phyloP scores from a whole-genome alignment of 1,140 invertebrate genomes.

The Tetragnatha versicolor region DNA sequence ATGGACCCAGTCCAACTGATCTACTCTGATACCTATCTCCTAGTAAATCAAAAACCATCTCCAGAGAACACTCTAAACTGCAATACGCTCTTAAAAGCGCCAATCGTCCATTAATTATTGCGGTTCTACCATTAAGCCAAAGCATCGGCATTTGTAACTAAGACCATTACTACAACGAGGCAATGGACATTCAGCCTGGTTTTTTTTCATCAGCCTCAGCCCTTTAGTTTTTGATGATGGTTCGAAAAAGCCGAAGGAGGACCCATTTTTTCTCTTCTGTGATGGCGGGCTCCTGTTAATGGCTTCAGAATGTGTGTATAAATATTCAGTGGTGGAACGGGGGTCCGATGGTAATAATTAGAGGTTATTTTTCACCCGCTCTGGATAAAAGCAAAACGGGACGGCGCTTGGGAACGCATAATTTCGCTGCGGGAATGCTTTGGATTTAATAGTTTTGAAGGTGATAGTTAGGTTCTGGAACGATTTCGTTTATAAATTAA shows the following conservation, averaged over 20 bases:
- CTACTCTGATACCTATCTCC: not conserved
- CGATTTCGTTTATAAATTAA: too few relatives aligned
- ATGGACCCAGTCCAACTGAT: too few relatives aligned
- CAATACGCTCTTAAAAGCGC: constrained; percentile 5
- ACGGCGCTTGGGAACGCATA: too few relatives aligned
- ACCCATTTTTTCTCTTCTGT: not conserved
- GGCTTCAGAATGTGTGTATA: constrained; percentile 14
- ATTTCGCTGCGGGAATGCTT: too few relatives aligned
- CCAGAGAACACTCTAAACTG: not conserved
- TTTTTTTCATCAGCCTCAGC: not conserved
- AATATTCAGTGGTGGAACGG: constrained; percentile 34
- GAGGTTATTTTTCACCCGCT: constrained; percentile 35
- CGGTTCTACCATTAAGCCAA: constrained; percentile 9
- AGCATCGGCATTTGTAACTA: not conserved
- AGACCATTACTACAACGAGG: not conserved
- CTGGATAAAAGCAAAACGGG: too few relatives aligned
- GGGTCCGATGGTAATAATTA: constrained; percentile 28
- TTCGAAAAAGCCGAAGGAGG: not conserved
- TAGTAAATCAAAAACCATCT: not conserved
- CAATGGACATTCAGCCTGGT: not conserved
- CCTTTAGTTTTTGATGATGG: not conserved
- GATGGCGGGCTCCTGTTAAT: not conserved
- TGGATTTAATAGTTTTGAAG: too few relatives aligned
- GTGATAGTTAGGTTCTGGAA: too few relatives aligned
- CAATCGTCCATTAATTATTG: constrained; percentile 26